Conservation (phyloP, 1,140 invertebrate species). For the Yoshiicerus persimilis region DNA sequence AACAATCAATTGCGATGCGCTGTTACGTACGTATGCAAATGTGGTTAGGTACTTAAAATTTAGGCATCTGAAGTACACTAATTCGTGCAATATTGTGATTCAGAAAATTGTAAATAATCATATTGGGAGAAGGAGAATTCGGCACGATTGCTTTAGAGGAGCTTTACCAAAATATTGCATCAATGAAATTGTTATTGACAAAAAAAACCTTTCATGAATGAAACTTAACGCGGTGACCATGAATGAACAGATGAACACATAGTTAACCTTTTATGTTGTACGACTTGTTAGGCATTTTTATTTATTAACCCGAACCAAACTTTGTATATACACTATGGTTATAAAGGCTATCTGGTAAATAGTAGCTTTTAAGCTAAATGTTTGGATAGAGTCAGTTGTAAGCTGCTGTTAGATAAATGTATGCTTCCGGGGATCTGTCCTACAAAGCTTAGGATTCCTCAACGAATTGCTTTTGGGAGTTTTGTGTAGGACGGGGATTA, state of each 20-base stretch:
- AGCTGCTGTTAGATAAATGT: too few species aligned
- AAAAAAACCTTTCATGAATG: neutral
- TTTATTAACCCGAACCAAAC: neutral
- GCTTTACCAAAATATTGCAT: too few species aligned
- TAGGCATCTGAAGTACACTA: too few species aligned
- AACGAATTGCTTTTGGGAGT: neutral
- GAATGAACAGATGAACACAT: neutral
- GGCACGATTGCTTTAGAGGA: too few species aligned
- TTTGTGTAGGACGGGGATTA: neutral
- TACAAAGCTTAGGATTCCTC: neutral
- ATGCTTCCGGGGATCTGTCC: neutral
- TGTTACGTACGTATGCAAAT: too few species aligned
- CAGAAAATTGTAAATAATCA: too few species aligned
- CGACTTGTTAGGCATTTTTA: neutral
- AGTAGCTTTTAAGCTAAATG: neutral
- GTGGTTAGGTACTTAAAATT: too few species aligned
- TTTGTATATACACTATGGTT: neutral
- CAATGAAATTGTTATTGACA: neutral
- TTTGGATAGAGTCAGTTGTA: too few species aligned
- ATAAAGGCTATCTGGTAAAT: neutral
- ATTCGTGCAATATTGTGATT: too few species aligned
- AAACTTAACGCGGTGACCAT: neutral
- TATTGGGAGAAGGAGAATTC: too few species aligned
- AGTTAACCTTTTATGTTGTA: neutral
- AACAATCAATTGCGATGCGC: too few species aligned